Conservation (phyloP, 1,140 invertebrate species). For the Macrocentrus cingulum region DNA sequence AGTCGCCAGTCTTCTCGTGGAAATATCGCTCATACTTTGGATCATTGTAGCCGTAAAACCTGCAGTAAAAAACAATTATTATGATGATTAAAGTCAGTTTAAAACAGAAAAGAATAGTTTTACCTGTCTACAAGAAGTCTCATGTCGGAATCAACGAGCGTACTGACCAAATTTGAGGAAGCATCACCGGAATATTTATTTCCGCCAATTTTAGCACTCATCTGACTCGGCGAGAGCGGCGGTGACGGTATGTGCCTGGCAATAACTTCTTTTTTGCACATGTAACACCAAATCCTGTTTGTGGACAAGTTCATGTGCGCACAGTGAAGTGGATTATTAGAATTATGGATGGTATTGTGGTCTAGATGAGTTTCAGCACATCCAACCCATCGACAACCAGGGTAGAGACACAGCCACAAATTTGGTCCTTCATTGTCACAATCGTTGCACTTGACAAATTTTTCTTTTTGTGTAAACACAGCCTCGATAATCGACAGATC, state of each 20-base stretch:
- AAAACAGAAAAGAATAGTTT: neutral
- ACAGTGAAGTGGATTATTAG: slow-evolving; percentile 71
- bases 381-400: slow-evolving; percentile 75
- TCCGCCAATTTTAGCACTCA: slow-evolving; percentile 38
- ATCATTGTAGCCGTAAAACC: slow-evolving; percentile 32
- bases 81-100: neutral
- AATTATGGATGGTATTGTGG: slow-evolving; percentile 77
- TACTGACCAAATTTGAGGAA: slow-evolving; percentile 40
- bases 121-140: slow-evolving; percentile 27
- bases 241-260: slow-evolving; percentile 43
- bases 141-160: slow-evolving; percentile 36
- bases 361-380: slow-evolving; percentile 78
- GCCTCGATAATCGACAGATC: slow-evolving; percentile 46
- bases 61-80: slow-evolving; percentile 14
- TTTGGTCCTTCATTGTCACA: slow-evolving; percentile 65
- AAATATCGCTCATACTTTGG: slow-evolving; percentile 39
- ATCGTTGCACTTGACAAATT: slow-evolving; percentile 48
- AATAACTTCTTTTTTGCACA: slow-evolving; percentile 76
- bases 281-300: slow-evolving; percentile 82
- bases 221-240: slow-evolving; percentile 48
- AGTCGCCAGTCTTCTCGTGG: slow-evolving; percentile 58
- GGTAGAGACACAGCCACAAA: slow-evolving; percentile 81
- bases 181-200: slow-evolving; percentile 45
- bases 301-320: slow-evolving; percentile 83
- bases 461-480: slow-evolving; percentile 42